Base-by-base conservation (phyloP, 2,113 vertebrate genomes). In the Bostrychus sinensis region DNA sequence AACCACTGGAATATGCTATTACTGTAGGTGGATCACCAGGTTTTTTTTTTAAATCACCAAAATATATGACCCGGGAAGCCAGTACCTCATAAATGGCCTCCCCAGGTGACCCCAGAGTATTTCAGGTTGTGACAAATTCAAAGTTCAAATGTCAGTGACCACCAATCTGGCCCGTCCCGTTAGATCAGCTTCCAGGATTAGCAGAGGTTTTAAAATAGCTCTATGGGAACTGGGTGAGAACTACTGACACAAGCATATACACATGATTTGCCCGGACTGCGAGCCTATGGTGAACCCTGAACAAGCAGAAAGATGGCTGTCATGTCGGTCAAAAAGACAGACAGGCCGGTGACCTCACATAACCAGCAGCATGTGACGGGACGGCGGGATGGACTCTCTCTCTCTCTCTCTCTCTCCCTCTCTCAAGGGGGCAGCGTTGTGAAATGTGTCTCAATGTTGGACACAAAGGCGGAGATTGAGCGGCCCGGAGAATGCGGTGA, bases 311-410 rank as follows among this genome's bases (percentile, higher is more conserved):
- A 76, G 30, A 19, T 3, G 6, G 11, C 66, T 25, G 71, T 65
- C 72, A 23, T 26, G 62, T 62, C 75, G 38, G 67, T 72, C 71
- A 73, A 73, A 75, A 56, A 68, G 81, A 85, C 72, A 30, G 82
- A 78, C 86, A 74, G 77, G 60, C 78, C 16, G 38, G 65, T 75
- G 85, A 83, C 84, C 77, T 75, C 62, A 17, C 28, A 39, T 42
- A 72, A 58, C 48, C 26, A 8, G 7, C 34, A 1, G 45, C 84
- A 75, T 70, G 81, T 66, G 68, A 84, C 76, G 38, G 8, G 17
- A 30, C 6, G 51, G 36, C 26, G 1, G 59, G 37, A 59, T 13
- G 45, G 2, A n/a, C n/a, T n/a, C n/a, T n/a, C n/a, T n/a, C n/a
- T n/a, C n/a, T n/a, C n/a, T n/a, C n/a, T n/a, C n/a, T n/a, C n/a